Base-by-base conservation (phyloP, 37 sponge, comb jelly and placozoan genomes). In the Crambe crambe region DNA sequence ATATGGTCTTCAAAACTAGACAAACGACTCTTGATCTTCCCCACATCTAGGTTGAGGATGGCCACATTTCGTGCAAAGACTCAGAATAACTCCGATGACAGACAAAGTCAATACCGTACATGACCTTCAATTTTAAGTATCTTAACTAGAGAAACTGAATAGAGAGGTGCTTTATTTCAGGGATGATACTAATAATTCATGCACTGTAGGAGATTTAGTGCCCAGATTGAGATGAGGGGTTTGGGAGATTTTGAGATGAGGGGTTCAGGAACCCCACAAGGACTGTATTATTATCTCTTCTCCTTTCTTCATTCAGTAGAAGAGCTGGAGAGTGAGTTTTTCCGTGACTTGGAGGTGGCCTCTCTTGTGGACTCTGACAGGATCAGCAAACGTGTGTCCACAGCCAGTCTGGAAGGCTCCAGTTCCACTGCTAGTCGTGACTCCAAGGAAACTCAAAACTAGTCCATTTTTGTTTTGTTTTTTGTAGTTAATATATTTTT, bases 251-350 rank as follows among this genome's bases (percentile, higher is more conserved):
- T n/a, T n/a, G n/a, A n/a, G n/a, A n/a, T n/a, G n/a, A n/a, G n/a
- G n/a, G n/a, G n/a, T n/a, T n/a, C n/a, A n/a, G n/a, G n/a, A n/a
- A n/a, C n/a, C n/a, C n/a, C n/a, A n/a, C n/a, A n/a, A n/a, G n/a
- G n/a, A n/a, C n/a, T n/a, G n/a, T n/a, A n/a, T n/a, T n/a, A n/a
- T n/a, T 58, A 23, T 3, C 21, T 12, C 59, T 26, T 58, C 6
- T 58, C 59, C 2, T 8, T 42, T 63, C 38, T 40, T 23, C 2
- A 42, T 79, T 23, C 39, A 87, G 88, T 87, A 71, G 88, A 87
- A 26, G 88, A 87, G 12, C 70, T 51, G 0, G 70, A 68, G 54
- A 44, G 77, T n/a, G 76, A 81, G 42, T 70, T 81, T 31, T 87
- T 63, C 77, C 68, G 56, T 30, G 88, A 87, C 37, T 29, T 81